Evolutionary conservation across 2,888 invertebrate genomes (phyloP).

Genomic region (Hipparchia sbordonii): DNA sequence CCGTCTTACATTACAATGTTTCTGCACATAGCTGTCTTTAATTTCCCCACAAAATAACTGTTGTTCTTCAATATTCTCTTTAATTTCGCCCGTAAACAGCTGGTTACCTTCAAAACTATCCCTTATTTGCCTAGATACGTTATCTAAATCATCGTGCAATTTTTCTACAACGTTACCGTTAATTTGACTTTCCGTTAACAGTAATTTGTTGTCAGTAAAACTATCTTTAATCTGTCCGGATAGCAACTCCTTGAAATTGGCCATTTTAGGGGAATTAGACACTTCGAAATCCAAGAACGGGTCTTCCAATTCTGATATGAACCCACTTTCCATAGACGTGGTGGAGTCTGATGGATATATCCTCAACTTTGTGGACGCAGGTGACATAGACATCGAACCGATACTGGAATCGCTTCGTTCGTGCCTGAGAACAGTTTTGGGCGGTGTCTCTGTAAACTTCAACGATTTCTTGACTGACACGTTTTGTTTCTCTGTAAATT

Average conservation of each 20-base stretch:
- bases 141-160: not conserved
- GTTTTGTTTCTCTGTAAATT: conserved; percentile 42
- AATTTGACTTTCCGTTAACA: not conserved
- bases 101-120: not conserved
- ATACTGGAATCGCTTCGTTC: conserved; percentile 67
- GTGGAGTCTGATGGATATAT: conserved; percentile 67
- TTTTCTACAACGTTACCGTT: not conserved
- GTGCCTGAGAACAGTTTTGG: conserved; percentile 55
- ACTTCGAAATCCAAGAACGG: conserved; percentile 67
- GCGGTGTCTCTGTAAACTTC: conserved; percentile 67
- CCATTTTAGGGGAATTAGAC: conserved; percentile 69
- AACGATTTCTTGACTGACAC: conserved; percentile 68
- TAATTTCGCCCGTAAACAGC: not conserved
- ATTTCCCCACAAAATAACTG: not conserved
- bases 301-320: conserved; percentile 75
- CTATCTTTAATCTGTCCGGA: conserved; percentile 68
- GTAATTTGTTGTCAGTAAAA: conserved; percentile 46
- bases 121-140: not conserved
- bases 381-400: conserved; percentile 58
- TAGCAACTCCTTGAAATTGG: conserved; percentile 65
- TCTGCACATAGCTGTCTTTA: conserved; percentile 56
- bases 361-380: conserved; percentile 53
- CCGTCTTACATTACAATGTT: conserved; percentile 51
- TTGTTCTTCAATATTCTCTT: not conserved
- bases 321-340: conserved; percentile 73